Base-by-base conservation (phyloP, 1,140 invertebrate species). In the Halesus radiatus region DNA sequence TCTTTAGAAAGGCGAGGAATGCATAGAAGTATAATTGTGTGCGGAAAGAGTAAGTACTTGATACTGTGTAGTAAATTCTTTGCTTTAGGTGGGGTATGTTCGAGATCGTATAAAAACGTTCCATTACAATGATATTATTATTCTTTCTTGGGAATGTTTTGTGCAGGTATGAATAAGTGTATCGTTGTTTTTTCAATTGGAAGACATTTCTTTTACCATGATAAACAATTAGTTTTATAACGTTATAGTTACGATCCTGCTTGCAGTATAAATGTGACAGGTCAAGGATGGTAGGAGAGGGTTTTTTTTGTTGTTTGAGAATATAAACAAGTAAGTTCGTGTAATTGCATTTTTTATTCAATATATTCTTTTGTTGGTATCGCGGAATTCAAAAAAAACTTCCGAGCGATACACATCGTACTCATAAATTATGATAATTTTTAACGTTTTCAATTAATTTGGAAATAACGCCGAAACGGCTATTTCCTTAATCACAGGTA, bases 401-500 rank as follows among this genome's bases (percentile, higher is more conserved):
- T 75, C 62, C 60, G 54, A 64, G 56, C 78, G 37, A 76, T 79
- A 70, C 66, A 26, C 16, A 54, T 45, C 26, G 54, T 53, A 53
- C 20, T 68, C 72, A 58, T 74, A 74, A 56, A 56, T 52, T 15
- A 72, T 58, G 23, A 72, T 72, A 52, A 58, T 18, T 23, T 75
- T 60, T 18, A 26, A 26, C n/a, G 54, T 29, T 75, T 75, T 26
- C 70, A 75, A 58, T 60, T 56, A 16, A 56, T 29, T 23, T 72
- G 3, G 32, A 72, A 72, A 50, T 74, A 75, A 75, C 72, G 32
- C 58, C 18, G 74, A 70, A 73, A 70, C 56, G 13, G 22, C 6
- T 56, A 13, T 52, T 78, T 75, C 64, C 37, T 66, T 68, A 75
- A 81, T 81, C 80, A 81, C 80, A 81, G 80, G 80, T 81, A 81